phyloP scores from a whole-genome alignment of 2,797 vertebrate genomes.

The Discoglossus pictus region DNA sequence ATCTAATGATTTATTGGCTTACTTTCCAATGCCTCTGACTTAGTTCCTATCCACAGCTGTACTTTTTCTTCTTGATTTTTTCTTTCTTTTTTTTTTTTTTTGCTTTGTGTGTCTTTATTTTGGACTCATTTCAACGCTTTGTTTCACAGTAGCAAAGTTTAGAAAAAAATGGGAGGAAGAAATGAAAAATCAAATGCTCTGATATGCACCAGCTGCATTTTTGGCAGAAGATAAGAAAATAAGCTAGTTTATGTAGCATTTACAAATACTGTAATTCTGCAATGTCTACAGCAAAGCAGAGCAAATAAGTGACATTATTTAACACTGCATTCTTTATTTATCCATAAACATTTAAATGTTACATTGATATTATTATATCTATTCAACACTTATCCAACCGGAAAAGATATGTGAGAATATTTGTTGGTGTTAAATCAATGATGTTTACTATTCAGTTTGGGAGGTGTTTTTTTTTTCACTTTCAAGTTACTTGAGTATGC shows the following conservation, averaged over 20 bases:
- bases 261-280: conserved; percentile 64
- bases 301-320: conserved; percentile 60
- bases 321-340: conserved; percentile 50
- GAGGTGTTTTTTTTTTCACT: no score
- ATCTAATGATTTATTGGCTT: conserved; percentile 82
- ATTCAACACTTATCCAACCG: no score
- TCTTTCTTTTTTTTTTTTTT: conserved; percentile 71
- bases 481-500: no score
- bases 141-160: conserved; percentile 81
- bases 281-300: conserved; percentile 70
- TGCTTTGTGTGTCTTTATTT: conserved; percentile 83
- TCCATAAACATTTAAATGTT: no score
- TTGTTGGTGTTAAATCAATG: no score
- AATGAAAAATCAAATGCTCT: conserved; percentile 47
- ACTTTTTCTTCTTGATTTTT: conserved; percentile 81
- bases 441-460: no score
- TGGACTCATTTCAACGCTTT: conserved; percentile 81
- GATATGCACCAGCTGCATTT: conserved; percentile 82
- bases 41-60: conserved; percentile 83
- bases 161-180: conserved; percentile 50
- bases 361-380: no score
- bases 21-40: conserved; percentile 80
- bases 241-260: conserved; percentile 64
- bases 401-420: no score
- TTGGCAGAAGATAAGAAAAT: conserved; percentile 73